These are phyloP conservation scores for Notoglanidium macrostoma DNA, from an alignment of 2,797 vertebrate genomes.

Conservation along the genomic window DNA sequence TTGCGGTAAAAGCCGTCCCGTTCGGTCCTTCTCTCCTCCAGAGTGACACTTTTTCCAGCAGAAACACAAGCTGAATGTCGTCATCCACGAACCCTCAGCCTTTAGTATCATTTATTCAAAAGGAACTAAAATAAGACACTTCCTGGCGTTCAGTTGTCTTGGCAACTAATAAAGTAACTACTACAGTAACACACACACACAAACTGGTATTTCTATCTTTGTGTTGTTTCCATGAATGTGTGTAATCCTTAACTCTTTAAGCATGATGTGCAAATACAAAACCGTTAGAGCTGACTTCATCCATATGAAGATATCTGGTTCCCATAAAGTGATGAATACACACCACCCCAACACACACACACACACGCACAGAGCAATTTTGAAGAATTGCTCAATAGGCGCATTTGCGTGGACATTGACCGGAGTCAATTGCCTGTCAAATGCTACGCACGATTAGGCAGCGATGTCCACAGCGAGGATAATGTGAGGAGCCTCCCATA, in stretches of 20 bases:
- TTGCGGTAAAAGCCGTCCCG: too few species aligned
- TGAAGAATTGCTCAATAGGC: constrained; percentile 57
- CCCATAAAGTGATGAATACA: neutral
- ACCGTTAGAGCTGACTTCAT: neutral
- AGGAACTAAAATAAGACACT: neutral
- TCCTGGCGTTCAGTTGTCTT: neutral
- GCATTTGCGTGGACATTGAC: constrained; percentile 68
- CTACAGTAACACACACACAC: neutral
- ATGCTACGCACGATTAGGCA: constrained; percentile 70
- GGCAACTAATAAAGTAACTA: too few species aligned
- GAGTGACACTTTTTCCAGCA: neutral
- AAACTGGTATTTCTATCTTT: neutral
- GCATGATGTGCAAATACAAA: neutral
- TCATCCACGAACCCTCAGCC: neutral
- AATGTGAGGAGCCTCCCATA: constrained; percentile 59
- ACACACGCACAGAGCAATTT: constrained; percentile 43
- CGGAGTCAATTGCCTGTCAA: constrained; percentile 77
- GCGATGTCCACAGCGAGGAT: constrained; percentile 63
- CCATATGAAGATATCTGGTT: neutral
- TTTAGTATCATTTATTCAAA: neutral
- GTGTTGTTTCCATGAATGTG: neutral
- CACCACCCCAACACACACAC: constrained; percentile 60
- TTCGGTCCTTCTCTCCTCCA: neutral
- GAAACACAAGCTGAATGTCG: neutral
- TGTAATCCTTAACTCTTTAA: neutral